Conservation (phyloP, 2,888 invertebrate genomes). For the Opisthograptis luteolata region DNA sequence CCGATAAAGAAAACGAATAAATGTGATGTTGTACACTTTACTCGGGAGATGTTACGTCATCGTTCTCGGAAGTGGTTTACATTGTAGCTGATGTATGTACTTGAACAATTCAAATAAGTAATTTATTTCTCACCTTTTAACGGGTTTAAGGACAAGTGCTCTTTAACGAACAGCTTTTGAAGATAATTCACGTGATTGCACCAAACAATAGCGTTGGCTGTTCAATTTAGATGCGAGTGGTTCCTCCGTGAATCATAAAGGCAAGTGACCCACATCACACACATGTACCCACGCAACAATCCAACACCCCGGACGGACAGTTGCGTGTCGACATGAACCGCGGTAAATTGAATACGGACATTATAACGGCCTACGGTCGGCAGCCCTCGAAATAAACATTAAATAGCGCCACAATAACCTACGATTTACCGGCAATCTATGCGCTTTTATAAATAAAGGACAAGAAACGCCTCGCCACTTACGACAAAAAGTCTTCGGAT, state of each 20-base stretch:
- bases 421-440: slow-evolving; percentile 83
- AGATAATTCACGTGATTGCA: slow-evolving; percentile 44
- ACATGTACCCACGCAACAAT: slow-evolving; percentile 64
- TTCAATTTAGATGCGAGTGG: slow-evolving; percentile 45
- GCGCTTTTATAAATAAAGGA: slow-evolving; percentile 72
- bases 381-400: slow-evolving; percentile 72
- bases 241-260: slow-evolving; percentile 57
- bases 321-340: slow-evolving; percentile 73
- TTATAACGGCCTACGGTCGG: slow-evolving; percentile 63
- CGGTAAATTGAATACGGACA: slow-evolving; percentile 75
- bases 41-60: slow-evolving; percentile 46
- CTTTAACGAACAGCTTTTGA: slow-evolving; percentile 31
- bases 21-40: slow-evolving; percentile 49
- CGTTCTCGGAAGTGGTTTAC: slow-evolving; percentile 41
- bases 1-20: slow-evolving; percentile 57
- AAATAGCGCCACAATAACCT: slow-evolving; percentile 77
- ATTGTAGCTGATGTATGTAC: slow-evolving; percentile 17
- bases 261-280: slow-evolving; percentile 70
- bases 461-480: slow-evolving; percentile 79
- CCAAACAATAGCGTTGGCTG: slow-evolving; percentile 48
- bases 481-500: slow-evolving; percentile 78
- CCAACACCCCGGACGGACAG: slow-evolving; percentile 63
- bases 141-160: slow-evolving; percentile 19
- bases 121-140: slow-evolving; percentile 15
- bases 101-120: slow-evolving; percentile 16